phyloP scores from a whole-genome alignment of 2,113 vertebrate genomes.

The Fukomys damarensis region DNA sequence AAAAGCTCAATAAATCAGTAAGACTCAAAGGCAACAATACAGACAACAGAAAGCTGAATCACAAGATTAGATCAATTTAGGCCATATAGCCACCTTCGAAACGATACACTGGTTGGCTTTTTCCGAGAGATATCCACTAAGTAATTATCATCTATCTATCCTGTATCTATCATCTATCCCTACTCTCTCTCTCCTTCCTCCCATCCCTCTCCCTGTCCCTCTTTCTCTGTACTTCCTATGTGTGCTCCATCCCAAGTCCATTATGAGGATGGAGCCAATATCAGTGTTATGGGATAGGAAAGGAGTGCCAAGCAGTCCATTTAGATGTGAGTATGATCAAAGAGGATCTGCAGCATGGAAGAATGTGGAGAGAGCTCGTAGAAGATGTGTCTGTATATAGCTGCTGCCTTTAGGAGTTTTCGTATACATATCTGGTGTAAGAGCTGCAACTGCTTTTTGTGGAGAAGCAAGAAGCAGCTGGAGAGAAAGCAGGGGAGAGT shows the following conservation, averaged over 20 bases:
- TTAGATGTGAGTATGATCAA: not conserved
- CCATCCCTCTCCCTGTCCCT: not conserved
- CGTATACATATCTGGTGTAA: not conserved
- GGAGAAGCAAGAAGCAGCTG: not conserved
- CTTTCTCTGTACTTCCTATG: fast-evolving
- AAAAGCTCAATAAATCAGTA: not conserved
- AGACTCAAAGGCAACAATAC: not conserved
- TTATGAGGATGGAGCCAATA: not conserved
- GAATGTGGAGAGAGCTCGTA: not conserved
- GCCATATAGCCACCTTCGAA: not conserved
- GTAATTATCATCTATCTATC: not conserved
- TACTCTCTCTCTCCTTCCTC: fast-evolving
- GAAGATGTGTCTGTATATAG: not conserved
- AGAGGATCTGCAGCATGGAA: not conserved
- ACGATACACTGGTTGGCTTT: not conserved
- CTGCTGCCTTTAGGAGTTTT: not conserved
- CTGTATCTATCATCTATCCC: not conserved
- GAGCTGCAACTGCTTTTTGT: not conserved
- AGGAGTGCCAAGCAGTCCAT: not conserved
- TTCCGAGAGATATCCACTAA: not conserved
- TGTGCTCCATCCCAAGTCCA: not conserved
- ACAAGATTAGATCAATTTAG: not conserved
- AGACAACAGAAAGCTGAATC: not conserved
- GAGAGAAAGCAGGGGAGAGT: not conserved
- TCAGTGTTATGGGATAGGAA: not conserved